Evolutionary conservation across 2,888 invertebrate species (phyloP), one percentile per base, ranked within the genome.

Genomic region (Griposia aprilina): DNA sequence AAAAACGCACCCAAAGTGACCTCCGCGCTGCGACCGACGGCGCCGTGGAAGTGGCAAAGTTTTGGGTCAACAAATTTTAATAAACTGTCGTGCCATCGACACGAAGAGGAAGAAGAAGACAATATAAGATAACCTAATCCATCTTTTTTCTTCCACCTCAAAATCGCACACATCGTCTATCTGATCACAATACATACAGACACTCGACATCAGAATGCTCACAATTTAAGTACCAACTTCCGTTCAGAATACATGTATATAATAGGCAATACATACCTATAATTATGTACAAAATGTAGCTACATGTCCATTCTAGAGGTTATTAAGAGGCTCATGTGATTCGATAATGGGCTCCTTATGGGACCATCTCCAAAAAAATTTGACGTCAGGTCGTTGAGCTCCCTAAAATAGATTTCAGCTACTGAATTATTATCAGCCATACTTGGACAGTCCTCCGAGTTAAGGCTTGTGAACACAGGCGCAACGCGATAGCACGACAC

Each of bases 191-290:
- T 17, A 36, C 17, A 41, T 30, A 55, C 26, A 20, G 13, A 26
- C 76, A 30, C 15, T 45, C 11, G 15, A 48, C 60, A 75, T 75
- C 45, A 36, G 23, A 48, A 48, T 67, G 13, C 48, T 57, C 26
- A 57, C 23, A 26, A 26, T n/a, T 15, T 50, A 41, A 50, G n/a
- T 66, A 41, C 52, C 23, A 7, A 30, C 77, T 78, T 66, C 66
- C n/a, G 78, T 23, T 15, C 17, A 30, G 55, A 45, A n/a, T 52
- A 41, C 15, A 20, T 45, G 4, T 26, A 50, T n/a, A n/a, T 30
- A 45, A 57, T 69, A n/a, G 30, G 55, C 55, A 17, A 30, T 48
- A n/a, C 10, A 59, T 15, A 50, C 0, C 1, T 17, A 41, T 60
- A n/a, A 30, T 50, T 17, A 60, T 0, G 0, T 23, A 2, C 62